phyloP scores from a whole-genome alignment of 1,140 invertebrate genomes.

The Aethina tumida region DNA sequence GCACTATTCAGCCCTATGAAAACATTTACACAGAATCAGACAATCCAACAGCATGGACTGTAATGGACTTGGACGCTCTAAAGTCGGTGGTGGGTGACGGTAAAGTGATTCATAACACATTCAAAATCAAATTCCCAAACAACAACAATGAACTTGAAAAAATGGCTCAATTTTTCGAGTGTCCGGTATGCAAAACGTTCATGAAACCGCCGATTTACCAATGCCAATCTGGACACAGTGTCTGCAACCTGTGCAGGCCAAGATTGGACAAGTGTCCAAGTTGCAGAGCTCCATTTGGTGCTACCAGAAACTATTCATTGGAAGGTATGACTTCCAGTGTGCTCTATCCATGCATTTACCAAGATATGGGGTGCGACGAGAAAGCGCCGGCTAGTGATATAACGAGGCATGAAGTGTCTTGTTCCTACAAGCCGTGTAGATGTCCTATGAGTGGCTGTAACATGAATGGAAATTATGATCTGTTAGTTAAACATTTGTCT shows the following conservation, averaged over 20 bases:
- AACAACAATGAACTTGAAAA: conserved; percentile 19
- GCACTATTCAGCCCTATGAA: conserved; percentile 16
- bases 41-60: conserved; percentile 16
- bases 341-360: conserved; percentile 23
- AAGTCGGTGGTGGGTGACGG: conserved; percentile 16
- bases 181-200: conserved; percentile 64
- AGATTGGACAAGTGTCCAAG: conserved; percentile 60
- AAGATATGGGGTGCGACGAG: conserved; percentile 21
- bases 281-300: conserved; percentile 61
- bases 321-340: conserved; percentile 45
- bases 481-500: conserved; percentile 19
- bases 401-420: conserved; percentile 22
- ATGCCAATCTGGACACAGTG: conserved; percentile 69
- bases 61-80: conserved; percentile 19
- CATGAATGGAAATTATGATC: conserved; percentile 17
- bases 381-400: conserved; percentile 17
- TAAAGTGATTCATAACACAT: conserved; percentile 18
- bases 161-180: conserved; percentile 42
- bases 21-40: conserved; percentile 16
- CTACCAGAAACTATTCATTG: conserved; percentile 65
- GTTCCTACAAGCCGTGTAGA: conserved; percentile 22
- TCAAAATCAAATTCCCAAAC: conserved; percentile 17
- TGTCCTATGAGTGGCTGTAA: conserved; percentile 23
- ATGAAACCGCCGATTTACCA: conserved; percentile 65
- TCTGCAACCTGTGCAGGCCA: conserved; percentile 60